phyloP scores from a whole-genome alignment of 1,140 invertebrate genomes.

The Tetranychus urticae region DNA sequence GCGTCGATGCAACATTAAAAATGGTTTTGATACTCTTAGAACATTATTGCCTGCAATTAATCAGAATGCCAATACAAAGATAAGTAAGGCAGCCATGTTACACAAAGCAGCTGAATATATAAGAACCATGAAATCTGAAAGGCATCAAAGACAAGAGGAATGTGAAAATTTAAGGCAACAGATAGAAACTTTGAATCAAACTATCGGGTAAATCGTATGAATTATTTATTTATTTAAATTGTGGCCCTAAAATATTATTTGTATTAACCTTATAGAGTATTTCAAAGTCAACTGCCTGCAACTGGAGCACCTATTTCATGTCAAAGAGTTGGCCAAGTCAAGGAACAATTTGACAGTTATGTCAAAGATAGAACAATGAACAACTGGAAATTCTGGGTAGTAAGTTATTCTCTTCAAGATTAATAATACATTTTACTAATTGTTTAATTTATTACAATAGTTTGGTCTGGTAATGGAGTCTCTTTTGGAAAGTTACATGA shows the following conservation, averaged over 20 bases:
- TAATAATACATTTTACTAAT: not conserved
- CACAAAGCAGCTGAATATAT: conserved; percentile 86
- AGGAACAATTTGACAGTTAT: conserved; percentile 81
- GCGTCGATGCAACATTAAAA: conserved; percentile 85
- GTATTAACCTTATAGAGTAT: conserved; percentile 21
- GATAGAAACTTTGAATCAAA: conserved; percentile 66
- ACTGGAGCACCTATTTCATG: conserved; percentile 78
- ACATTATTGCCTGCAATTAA: conserved; percentile 65
- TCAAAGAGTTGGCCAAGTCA: conserved; percentile 67
- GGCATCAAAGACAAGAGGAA: conserved; percentile 64
- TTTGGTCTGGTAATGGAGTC: conserved; percentile 73
- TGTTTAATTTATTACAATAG: conserved; percentile 26
- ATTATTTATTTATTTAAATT: conserved; percentile 4
- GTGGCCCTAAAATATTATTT: not conserved
- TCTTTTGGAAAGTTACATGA: conserved; percentile 64
- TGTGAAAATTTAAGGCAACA: conserved; percentile 54
- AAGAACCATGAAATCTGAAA: conserved; percentile 56
- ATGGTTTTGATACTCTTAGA: conserved; percentile 82
- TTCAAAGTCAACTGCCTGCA: conserved; percentile 76
- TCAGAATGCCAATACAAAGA: conserved; percentile 70
- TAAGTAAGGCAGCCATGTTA: conserved; percentile 78
- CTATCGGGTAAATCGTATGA: conserved; percentile 42
- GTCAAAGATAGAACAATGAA: conserved; percentile 54
- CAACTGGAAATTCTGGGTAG: conserved; percentile 96
- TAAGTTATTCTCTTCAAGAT: not conserved